Evolutionary conservation across 2,888 invertebrate species (phyloP), one percentile per base, ranked within the genome.

Genomic region (Calameuta pallipes): DNA sequence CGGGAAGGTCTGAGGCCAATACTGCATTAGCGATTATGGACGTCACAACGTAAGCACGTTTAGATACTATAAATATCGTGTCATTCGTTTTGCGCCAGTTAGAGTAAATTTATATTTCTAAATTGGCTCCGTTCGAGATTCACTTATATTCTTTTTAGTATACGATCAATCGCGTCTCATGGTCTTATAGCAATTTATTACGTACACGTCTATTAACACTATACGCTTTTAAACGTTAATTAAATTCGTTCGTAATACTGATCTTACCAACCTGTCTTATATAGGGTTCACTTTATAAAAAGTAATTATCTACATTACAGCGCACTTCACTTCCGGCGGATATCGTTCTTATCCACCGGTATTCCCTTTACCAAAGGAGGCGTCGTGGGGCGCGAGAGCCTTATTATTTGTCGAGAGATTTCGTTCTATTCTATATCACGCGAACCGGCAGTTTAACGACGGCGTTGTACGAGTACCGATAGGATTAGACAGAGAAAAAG

Each of bases 401-500:
- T 71, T 33, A 33, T 71, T 71, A 71, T 71, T 71, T 71, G 71
- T 71, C 71, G 71, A 71, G 71, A 71, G 34, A 23, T 71, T 71
- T 71, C 71, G 13, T 71, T 34, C 31, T 71, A 71, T 71, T 71
- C 71, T 34, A 33, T 23, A 71, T 33, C 56, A 56, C 56, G 56
- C 56, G 56, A 56, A 56, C 56, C 56, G 56, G 56, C 56, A 56
- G 56, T 56, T 23, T 9, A 56, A 71, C 71, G 34, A n/a, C 34
- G 71, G 31, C 31, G 71, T 12, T 30, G 71, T 34, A 71, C 34
- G 76, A 86, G 83, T 75, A 83, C 78, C 73, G 83, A 80, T 75
- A 89, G 76, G 41, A 79, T 82, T 77, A 88, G 83, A 80, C 86
- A 89, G 79, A 89, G 79, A 41, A 85, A 79, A 30, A 89, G 84